Percentiles rank a stretch among this genome's conserved stretches.
These are phyloP conservation scores for Adelognathus sp. DNA, from an alignment of 2,888 invertebrate species.

Conservation along the genomic window DNA sequence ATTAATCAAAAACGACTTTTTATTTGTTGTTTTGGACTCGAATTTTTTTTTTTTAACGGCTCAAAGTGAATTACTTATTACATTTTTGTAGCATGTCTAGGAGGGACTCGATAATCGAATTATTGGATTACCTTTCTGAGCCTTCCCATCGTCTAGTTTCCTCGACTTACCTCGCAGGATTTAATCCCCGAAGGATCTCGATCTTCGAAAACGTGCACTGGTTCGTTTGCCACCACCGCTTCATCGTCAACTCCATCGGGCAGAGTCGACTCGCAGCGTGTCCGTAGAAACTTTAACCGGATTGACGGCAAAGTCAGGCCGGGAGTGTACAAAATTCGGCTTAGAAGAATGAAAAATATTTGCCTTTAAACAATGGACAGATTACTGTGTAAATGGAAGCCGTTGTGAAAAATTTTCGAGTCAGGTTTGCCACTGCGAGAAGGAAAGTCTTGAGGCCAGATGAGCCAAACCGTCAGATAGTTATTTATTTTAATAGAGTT, in stretches of 20 bases:
- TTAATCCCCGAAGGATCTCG: constrained; percentile 31
- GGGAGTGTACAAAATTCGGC: constrained; percentile 38
- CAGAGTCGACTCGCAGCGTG: constrained; percentile 8
- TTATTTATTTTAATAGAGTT: neutral
- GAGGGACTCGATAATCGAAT: neutral
- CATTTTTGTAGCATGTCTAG: neutral
- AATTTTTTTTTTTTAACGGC: neutral
- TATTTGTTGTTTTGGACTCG: neutral
- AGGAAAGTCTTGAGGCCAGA: neutral
- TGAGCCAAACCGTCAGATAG: no score
- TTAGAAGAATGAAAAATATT: constrained; percentile 57
- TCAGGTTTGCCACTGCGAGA: neutral
- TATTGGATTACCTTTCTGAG: constrained; percentile 33
- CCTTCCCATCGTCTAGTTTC: neutral
- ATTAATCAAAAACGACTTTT: no score
- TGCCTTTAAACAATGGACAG: constrained; percentile 61
- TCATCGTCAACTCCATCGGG: neutral
- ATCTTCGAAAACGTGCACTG: constrained; percentile 1
- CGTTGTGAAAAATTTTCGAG: neutral
- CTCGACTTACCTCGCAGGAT: neutral
- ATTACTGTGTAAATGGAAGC: constrained; percentile 51
- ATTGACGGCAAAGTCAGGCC: constrained; percentile 47
- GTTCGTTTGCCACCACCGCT: neutral
- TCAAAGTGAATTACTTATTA: neutral
- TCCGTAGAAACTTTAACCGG: constrained; percentile 33